Base-by-base conservation (phyloP, 2,888 invertebrate genomes). In the Andricus curvator region DNA sequence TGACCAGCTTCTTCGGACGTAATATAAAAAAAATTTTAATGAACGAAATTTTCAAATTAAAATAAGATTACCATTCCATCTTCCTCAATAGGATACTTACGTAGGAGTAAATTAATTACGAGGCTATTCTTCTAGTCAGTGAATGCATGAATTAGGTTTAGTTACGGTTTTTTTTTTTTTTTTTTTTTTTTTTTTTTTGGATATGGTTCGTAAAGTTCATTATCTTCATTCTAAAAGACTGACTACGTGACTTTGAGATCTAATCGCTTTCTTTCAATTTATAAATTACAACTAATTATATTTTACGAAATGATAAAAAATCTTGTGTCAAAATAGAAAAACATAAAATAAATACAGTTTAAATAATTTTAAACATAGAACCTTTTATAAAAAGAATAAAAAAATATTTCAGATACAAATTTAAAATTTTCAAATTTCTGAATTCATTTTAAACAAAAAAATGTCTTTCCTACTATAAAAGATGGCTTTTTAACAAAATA, bases 161-260 rank as follows among this genome's bases (percentile, higher is more conserved):
- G 20, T 29, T 29, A n/a, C 56, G 29, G 11, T 29, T n/a, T n/a
- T n/a, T n/a, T n/a, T n/a, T n/a, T n/a, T n/a, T n/a, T n/a, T n/a
- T n/a, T n/a, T n/a, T n/a, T n/a, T n/a, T n/a, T n/a, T n/a, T n/a
- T n/a, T n/a, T n/a, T n/a, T n/a, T n/a, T n/a, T 41, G 11, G 0
- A 44, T 15, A 74, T 74, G 56, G 33, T 51, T 74, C 56, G 51
- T 74, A 74, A 74, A 74, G 70, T 51, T 74, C 33, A 74, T 51
- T 74, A 51, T 29, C 51, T 29, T 48, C 33, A 56, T 33, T n/a
- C 51, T 33, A 20, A 48, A 68, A 68, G 70, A 70, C 44, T 67
- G 56, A 56, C n/a, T 56, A 56, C 56, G n/a, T n/a, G n/a, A 56
- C 20, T 8, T n/a, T 56, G n/a, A 56, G 56, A 56, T 56, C 9